Base-by-base conservation (phyloP, 2,797 vertebrate species). In the Eutrigla gurnardus region DNA sequence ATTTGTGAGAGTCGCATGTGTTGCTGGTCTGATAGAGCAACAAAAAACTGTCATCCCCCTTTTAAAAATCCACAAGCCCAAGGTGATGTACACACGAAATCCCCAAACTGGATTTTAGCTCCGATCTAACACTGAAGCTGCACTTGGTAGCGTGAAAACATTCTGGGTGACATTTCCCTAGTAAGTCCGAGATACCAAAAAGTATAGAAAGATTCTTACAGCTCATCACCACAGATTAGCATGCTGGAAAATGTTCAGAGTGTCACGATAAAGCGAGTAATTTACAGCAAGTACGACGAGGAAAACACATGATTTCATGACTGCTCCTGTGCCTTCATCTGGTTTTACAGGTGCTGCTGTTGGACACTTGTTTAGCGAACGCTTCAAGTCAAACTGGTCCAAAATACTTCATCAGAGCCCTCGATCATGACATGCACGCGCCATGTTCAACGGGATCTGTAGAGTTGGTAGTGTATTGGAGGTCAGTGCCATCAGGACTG, bases 261-360 rank as follows among this genome's bases (percentile, higher is more conserved):
- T 18, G 55, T 64, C 84, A 88, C 76, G 35, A 70, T 58, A 54
- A 86, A 35, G 73, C 69, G 0, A 75, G 69, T n/a, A 76, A 82
- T 88, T 65, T 86, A 89, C 86, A 90, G 84, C 83, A 17, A 77
- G 62, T 53, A 25, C 65, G 65, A 73, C 13, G 32, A 76, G 63
- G 70, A 77, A 73, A 74, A 35, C 54, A 4, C 35, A 61, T 65
- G 32, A 5, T 50, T 46, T 64, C 32, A 54, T 43, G 9, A 60
- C 43, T 46, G 57, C 37, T 39, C 61, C 58, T 67, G 55, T 43
- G 54, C 70, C 66, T 67, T 54, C 46, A 2, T 78, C 39, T 32
- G 2, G 60, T 55, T 57, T 42, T 55, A 71, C 76, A 77, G 73
- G 61, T 63, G 80, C 73, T 81, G 69, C 82, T 67, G 77, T 72